These are phyloP conservation scores for Gastracanthus pulcherrimus DNA, from an alignment of 2,888 invertebrate genomes.

Conservation along the genomic window DNA sequence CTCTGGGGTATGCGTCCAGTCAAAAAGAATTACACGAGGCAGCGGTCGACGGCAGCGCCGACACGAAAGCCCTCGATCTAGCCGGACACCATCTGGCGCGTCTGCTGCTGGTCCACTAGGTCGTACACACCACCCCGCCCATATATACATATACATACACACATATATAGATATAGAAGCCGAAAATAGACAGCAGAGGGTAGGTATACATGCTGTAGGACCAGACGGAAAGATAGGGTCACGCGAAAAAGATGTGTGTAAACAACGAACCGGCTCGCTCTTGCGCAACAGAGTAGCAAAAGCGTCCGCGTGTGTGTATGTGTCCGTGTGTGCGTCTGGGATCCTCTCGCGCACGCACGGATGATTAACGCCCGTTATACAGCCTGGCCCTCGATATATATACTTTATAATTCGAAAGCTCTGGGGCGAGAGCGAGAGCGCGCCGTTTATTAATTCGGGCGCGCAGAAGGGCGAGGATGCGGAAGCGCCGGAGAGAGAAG, in stretches of 20 bases:
- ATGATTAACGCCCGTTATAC: conserved; percentile 64
- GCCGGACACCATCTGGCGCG: conserved; percentile 53
- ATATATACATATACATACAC: background rate
- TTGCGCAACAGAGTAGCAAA: too few species aligned
- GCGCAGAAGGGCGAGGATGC: conserved; percentile 55
- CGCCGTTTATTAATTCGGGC: conserved; percentile 72
- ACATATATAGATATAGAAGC: background rate
- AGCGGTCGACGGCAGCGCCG: background rate
- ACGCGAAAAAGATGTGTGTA: conserved; percentile 28
- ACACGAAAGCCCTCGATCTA: conserved; percentile 35
- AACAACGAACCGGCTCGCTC: too few species aligned
- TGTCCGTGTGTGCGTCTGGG: background rate
- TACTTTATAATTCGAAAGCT: conserved; percentile 66
- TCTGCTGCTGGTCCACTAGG: conserved; percentile 20
- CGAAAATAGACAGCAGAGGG: conserved; percentile 31
- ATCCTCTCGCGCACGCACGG: conserved; percentile 56
- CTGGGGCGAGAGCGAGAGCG: conserved; percentile 27
- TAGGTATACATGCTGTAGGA: background rate
- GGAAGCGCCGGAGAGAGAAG: conserved; percentile 30
- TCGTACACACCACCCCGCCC: background rate
- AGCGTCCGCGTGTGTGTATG: background rate
- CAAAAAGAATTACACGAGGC: background rate
- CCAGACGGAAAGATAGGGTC: conserved; percentile 11
- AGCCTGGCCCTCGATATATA: conserved; percentile 13
- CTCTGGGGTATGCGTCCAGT: background rate